A percentile compares a stretch with the other conserved stretches of the same genome.
phyloP scores from a whole-genome alignment of 2,888 invertebrate genomes.

The Augiades crinisus region DNA sequence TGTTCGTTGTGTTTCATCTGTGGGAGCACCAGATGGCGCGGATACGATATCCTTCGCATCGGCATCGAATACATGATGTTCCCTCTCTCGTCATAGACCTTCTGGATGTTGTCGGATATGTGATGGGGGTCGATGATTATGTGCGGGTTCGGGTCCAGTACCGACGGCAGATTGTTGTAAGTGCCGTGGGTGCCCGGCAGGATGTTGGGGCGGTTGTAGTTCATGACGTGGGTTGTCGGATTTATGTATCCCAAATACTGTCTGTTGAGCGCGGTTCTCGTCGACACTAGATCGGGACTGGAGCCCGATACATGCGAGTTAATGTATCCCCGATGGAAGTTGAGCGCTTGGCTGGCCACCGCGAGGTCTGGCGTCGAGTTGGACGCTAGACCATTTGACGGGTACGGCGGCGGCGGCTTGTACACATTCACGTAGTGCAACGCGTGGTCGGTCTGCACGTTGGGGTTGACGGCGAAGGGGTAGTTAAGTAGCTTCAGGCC shows the following conservation, averaged over 20 bases:
- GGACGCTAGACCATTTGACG: constrained; percentile 87
- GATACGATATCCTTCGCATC: constrained; percentile 67
- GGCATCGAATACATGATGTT: constrained; percentile 85
- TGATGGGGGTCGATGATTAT: constrained; percentile 82
- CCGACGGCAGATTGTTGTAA: constrained; percentile 86
- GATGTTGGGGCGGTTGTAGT: constrained; percentile 52
- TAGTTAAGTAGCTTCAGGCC: constrained; percentile 62
- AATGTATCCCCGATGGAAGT: constrained; percentile 69
- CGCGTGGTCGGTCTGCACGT: constrained; percentile 65
- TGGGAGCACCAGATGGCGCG: constrained; percentile 75
- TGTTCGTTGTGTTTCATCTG: constrained; percentile 62
- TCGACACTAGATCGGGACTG: constrained; percentile 89
- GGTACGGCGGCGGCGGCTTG: constrained; percentile 94
- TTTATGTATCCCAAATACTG: constrained; percentile 67
- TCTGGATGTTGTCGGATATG: constrained; percentile 82
- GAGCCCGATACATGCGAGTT: constrained; percentile 86
- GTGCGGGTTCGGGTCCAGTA: constrained; percentile 72
- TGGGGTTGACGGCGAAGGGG: constrained; percentile 66
- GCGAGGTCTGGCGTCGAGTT: constrained; percentile 93
- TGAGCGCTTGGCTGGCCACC: constrained; percentile 83
- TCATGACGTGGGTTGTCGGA: constrained; percentile 53
- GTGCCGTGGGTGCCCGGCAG: constrained; percentile 84
- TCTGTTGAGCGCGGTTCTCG: constrained; percentile 82
- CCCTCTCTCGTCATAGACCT: constrained; percentile 83
- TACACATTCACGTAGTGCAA: constrained; percentile 85